Conservation (phyloP, 2,797 vertebrate species). For the Galago senegalensis region DNA sequence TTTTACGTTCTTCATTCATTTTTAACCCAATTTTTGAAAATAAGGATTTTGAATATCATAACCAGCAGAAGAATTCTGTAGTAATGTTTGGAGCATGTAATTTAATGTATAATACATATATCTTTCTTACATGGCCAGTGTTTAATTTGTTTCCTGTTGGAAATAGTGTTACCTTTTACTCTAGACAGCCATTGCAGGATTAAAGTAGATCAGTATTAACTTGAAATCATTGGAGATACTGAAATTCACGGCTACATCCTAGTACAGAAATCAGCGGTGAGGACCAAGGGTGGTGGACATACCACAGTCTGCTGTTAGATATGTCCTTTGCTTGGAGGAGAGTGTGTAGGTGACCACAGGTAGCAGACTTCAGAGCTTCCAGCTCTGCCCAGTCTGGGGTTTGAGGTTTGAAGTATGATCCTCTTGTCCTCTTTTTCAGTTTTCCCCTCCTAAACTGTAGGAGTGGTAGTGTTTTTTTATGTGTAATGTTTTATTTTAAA, state of each 20-base stretch:
- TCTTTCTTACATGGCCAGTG: background rate
- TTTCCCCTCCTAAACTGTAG: background rate
- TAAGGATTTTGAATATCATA: background rate
- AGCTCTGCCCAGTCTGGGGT: background rate
- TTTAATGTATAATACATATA: background rate
- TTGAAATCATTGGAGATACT: background rate
- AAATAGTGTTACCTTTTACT: background rate
- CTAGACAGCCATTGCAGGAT: background rate
- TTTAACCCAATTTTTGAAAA: background rate
- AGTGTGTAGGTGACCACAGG: background rate
- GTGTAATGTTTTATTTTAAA: background rate
- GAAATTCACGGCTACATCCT: background rate
- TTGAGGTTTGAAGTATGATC: conserved; percentile 26
- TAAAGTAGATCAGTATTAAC: background rate
- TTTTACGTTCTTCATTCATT: conserved; percentile 14
- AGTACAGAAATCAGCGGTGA: background rate
- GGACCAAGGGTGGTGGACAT: background rate
- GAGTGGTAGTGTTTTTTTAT: background rate
- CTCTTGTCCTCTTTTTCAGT: background rate
- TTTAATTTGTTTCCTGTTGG: background rate
- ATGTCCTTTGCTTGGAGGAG: background rate
- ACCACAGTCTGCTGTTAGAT: background rate
- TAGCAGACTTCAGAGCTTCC: background rate
- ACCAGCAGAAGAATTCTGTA: background rate
- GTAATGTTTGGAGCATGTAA: background rate